These are phyloP conservation scores for Schizothorax lantsangensis DNA, from an alignment of 2,797 vertebrate species.

Conservation along the genomic window DNA sequence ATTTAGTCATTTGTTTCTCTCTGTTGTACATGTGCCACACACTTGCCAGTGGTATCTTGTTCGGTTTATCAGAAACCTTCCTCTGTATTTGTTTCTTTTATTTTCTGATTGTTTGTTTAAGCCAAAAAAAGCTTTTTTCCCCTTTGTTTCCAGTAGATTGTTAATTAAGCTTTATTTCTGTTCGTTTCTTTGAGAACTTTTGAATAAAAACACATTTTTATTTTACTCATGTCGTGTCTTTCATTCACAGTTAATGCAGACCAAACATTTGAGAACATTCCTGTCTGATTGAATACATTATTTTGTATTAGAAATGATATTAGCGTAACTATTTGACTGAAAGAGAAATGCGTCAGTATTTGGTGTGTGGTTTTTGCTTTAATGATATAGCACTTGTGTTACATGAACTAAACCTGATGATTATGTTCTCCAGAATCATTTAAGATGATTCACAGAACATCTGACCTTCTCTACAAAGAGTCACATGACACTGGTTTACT, in stretches of 20 bases:
- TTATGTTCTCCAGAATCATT: not conserved
- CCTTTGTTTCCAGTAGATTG: conserved; percentile 89
- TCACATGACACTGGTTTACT: not conserved
- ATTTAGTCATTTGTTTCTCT: conserved; percentile 90
- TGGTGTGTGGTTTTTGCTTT: not conserved
- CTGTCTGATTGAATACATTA: not conserved
- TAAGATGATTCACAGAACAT: not conserved
- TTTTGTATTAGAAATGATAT: not conserved
- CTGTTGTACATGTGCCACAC: conserved; percentile 94
- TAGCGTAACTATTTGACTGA: not conserved
- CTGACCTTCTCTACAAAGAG: not conserved
- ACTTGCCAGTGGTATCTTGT: conserved; percentile 96
- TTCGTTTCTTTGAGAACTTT: conserved; percentile 94
- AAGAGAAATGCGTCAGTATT: not conserved
- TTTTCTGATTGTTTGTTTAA: conserved; percentile 94
- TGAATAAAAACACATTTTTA: conserved; percentile 86
- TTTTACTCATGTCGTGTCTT: conserved; percentile 64
- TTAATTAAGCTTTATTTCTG: conserved; percentile 92
- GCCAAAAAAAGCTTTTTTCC: conserved; percentile 81
- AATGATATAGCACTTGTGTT: not conserved
- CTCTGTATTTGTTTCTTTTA: conserved; percentile 80
- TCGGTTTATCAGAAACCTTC: conserved; percentile 89
- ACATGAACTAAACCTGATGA: not conserved
- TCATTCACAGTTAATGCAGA: conserved; percentile 33
- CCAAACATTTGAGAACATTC: not conserved